Base-by-base conservation (phyloP, 1,140 invertebrate species). In the Pseudachorutes palmiensis region DNA sequence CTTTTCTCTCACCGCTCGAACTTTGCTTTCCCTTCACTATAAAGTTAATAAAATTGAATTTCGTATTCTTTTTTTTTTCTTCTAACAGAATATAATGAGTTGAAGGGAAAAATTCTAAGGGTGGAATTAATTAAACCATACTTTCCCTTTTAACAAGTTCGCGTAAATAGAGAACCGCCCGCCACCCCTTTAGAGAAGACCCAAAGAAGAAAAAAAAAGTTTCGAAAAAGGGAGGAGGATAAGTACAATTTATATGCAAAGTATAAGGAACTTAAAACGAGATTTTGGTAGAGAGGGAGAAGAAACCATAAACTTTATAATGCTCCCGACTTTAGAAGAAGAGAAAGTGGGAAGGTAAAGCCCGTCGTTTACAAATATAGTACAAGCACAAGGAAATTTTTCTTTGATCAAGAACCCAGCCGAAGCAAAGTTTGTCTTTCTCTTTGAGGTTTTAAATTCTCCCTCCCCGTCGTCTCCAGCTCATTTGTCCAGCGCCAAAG, bases 231-330 rank as follows among this genome's bases (percentile, higher is more conserved):
- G 24, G 51, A 14, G 9, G 36, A 45, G 36, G 19, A 55, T 16
- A 55, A 55, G 51, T 55, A 55, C 51, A 55, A 55, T 55, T 55
- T 55, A 55, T 55, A 55, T 55, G 51, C 24, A 55, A 55, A 55
- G 51, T 55, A 24, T 14, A 55, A 55, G 51, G 12, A 19, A 41
- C 19, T 41, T 41, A 19, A 19, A 19, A 41, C 5, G 51, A 55
- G 24, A 24, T 12, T 55, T 45, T 45, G 9, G 36, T 12, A 45
- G 36, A 19, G 36, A 12, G 36, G 19, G 19, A 45, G 36, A 12
- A 45, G 36, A 45, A 45, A 45, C 36, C 36, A 45, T 45, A 45
- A 45, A 45, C 9, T 45, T 45, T 45, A 45, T 45, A 45, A 45
- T 45, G 36, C 9, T 45, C n/a, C n/a, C n/a, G n/a, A n/a, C n/a